Base-by-base conservation (phyloP, 2,888 invertebrate genomes). In the Epicampocera succincta region DNA sequence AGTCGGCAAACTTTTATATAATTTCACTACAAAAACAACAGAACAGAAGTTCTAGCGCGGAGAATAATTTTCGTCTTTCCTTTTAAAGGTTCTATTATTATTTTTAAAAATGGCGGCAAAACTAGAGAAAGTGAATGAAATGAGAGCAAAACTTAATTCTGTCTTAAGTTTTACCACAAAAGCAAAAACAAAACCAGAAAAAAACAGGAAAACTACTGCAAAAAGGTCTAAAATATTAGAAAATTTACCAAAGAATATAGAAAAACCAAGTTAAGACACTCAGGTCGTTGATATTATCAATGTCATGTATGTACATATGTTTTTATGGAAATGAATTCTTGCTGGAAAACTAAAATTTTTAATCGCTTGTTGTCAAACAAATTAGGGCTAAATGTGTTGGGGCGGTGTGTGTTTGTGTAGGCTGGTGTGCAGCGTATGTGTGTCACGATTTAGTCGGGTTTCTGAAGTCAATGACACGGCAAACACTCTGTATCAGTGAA, bases 1-100 rank as follows among this genome's bases (percentile, higher is more conserved):
- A 85, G 85, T 84, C 85, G 84, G 83, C 83, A 86, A 85, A 86
- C 83, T 85, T 85, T 84, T 84, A 82, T 84, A 85, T 84, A 86
- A 85, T 85, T 86, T 85, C 83, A 84, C 85, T 85, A 50, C 66
- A 75, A 68, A 48, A 74, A 66, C 56, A 63, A 46, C 56, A 48
- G 19, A n/a, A 65, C 63, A 69, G 19, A 65, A 77, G 63, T 82
- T 83, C 72, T 79, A 74, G 84, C 83, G 75, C 71, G 82, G 52
- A 50, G 66, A 66, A 65, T 69, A 72, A 72, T 48, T 71, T 63
- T 63, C 1, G 11, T 25, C 60, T 54, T 38, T 38, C 25, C 40
- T 61, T 42, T n/a, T 21, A 42, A 33, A 33, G 40, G 73, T 65
- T 74, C 25, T 33, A 29, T 68, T 71, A 65, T 58, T 63, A 56